Evolutionary conservation across 1,140 invertebrate species (phyloP), one percentile per base, ranked within the genome.

Genomic region (Trichogramma pretiosum): DNA sequence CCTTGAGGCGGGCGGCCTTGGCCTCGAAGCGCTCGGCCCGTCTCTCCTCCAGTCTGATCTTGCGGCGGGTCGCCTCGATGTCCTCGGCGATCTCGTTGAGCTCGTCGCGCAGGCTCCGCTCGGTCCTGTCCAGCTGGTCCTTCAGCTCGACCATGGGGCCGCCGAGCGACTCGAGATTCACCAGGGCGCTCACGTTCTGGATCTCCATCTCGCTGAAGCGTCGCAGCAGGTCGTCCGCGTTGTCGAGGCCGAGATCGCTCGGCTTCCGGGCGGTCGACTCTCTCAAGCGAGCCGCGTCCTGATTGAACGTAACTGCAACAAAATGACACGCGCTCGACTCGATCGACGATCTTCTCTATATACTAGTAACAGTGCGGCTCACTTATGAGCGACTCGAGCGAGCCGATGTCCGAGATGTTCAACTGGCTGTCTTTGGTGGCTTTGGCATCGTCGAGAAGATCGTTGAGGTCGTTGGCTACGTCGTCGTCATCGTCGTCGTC

Each of bases 131-230:
- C 43, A 80, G 74, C 18, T 67, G 67, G n/a, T 67, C 60, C 45
- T 67, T 56, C 46, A 82, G 66, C 11, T 75, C 65, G 18, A 72
- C 67, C 54, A 77, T 70, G 8, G 75, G 76, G 16, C 67, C 65
- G 5, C 72, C 75, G n/a, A 83, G 56, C 44, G 77, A 74, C 59
- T 82, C 79, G 0, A 79, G 72, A 30, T 79, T 75, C 30, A 79
- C 63, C 55, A 83, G 67, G 18, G 77, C 79, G 56, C 80, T 80
- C 10, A 83, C 62, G 64, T 82, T 82, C 60, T 82, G 80, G 45
- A 76, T 67, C 56, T 80, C 79, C 38, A 82, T 73, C 28, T 71
- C 67, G 44, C 63, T 58, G 54, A 84, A 81, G 11, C 76, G 70
- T 7, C 63, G 58, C 4, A 77, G 52, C 7, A 83, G 56, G 45